A percentile compares a stretch with the other conserved stretches of the same genome.
Evolutionary conservation across 2,888 invertebrate genomes (phyloP).

Genomic region (Lepeophtheirus nordmannii): DNA sequence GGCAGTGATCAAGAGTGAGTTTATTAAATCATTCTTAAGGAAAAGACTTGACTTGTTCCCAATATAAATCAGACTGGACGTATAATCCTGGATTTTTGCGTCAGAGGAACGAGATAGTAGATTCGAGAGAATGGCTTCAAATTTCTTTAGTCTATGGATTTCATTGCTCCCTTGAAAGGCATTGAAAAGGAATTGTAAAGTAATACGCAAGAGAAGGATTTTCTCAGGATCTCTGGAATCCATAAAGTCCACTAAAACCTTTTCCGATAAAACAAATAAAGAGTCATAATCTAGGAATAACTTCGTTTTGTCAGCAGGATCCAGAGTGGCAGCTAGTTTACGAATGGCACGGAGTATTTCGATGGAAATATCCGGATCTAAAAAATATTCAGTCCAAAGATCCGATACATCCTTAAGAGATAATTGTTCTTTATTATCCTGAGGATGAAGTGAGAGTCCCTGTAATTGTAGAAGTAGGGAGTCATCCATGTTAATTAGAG

Average conservation of each 20-base stretch:
- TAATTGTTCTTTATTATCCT: neutral
- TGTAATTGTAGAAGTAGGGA: neutral
- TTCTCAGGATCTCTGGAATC: neutral
- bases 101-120: neutral
- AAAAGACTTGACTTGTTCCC: neutral
- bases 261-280: neutral
- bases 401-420: neutral
- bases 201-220: neutral
- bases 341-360: neutral
- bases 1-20: neutral
- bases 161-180: neutral
- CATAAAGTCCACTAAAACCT: neutral
- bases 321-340: neutral
- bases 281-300: neutral
- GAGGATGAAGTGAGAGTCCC: neutral
- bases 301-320: neutral
- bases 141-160: neutral
- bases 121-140: neutral
- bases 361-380: neutral
- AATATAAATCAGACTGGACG: neutral
- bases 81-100: neutral
- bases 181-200: conserved; percentile 1
- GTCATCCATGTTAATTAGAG: neutral
- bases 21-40: neutral
- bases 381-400: conserved; percentile 1